Conservation (phyloP, 2,888 invertebrate species). For the Hoplodrina ambigua region DNA sequence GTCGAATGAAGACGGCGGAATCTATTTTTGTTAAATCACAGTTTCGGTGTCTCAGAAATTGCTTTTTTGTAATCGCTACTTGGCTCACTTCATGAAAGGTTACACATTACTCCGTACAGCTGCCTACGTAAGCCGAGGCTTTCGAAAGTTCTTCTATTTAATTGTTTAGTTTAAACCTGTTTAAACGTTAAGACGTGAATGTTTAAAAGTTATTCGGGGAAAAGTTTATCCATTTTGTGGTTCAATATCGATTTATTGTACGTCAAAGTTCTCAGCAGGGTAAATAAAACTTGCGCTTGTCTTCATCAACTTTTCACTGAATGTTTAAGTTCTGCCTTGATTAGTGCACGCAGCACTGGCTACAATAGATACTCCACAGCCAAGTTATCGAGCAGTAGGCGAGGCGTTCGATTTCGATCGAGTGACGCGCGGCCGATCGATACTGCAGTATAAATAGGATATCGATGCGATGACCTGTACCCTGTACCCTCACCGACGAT, state of each 20-base stretch:
- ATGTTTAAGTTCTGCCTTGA: slow-evolving; percentile 16
- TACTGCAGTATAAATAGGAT: slow-evolving; percentile 78
- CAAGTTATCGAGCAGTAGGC: background rate
- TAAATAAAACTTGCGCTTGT: slow-evolving; percentile 28
- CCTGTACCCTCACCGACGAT: slow-evolving; percentile 19
- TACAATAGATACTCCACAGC: background rate
- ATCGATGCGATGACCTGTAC: slow-evolving; percentile 68
- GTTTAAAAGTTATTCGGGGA: slow-evolving; percentile 21
- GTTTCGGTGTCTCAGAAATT: slow-evolving; percentile 32
- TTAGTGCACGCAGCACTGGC: slow-evolving; percentile 9
- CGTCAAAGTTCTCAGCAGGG: slow-evolving; percentile 9
- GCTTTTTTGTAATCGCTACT: slow-evolving; percentile 25
- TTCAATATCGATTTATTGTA: slow-evolving; percentile 29
- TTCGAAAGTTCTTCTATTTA: background rate
- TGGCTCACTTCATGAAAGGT: background rate
- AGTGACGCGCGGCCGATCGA: slow-evolving; percentile 60
- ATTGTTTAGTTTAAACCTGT: slow-evolving; percentile 16
- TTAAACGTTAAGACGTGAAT: slow-evolving; percentile 2
- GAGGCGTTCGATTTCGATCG: slow-evolving; percentile 10
- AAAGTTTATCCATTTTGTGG: slow-evolving; percentile 33
- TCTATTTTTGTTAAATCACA: slow-evolving; percentile 47
- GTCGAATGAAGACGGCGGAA: slow-evolving; percentile 39
- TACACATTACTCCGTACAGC: background rate
- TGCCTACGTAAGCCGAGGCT: background rate
- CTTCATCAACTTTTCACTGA: background rate